These are phyloP conservation scores for Tanytarsus gracilentus DNA, from an alignment of 2,888 invertebrate species.

Conservation along the genomic window DNA sequence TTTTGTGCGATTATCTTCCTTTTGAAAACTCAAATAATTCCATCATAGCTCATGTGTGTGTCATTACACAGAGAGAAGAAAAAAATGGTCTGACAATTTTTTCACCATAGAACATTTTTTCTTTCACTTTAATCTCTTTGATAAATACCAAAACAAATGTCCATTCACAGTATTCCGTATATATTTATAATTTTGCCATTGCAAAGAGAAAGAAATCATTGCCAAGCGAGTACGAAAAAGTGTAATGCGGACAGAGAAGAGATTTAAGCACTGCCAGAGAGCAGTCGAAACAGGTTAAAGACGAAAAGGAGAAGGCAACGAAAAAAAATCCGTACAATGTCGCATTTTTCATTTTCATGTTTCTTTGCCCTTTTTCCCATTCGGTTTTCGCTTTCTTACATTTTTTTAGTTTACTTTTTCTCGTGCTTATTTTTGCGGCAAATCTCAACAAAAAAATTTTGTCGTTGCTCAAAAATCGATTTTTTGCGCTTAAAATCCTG, in stretches of 20 bases:
- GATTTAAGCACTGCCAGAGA: neutral
- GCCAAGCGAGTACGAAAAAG: neutral
- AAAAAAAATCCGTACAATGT: constrained; percentile 5
- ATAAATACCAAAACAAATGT: too few relatives aligned
- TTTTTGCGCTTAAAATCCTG: neutral
- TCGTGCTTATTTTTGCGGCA: neutral
- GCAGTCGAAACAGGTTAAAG: neutral
- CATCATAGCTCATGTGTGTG: too few relatives aligned
- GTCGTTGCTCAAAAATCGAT: constrained; percentile 6
- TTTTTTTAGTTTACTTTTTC: neutral
- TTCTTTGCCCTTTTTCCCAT: neutral
- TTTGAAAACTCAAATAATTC: too few relatives aligned
- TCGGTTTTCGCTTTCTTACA: constrained; percentile 8
- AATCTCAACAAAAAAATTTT: neutral
- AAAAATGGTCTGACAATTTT: too few relatives aligned
- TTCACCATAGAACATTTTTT: too few relatives aligned
- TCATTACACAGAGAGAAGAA: too few relatives aligned
- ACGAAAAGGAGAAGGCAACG: neutral
- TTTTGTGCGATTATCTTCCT: too few relatives aligned
- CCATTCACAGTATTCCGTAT: too few relatives aligned
- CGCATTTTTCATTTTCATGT: neutral
- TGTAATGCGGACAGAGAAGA: neutral
- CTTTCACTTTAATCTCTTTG: too few relatives aligned
- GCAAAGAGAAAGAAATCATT: too few relatives aligned
- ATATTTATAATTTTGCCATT: too few relatives aligned